phyloP scores from a whole-genome alignment of 30 jellyfish, hydroid and myxozoan genomes.

The Chrysaora quinquecirrha region DNA sequence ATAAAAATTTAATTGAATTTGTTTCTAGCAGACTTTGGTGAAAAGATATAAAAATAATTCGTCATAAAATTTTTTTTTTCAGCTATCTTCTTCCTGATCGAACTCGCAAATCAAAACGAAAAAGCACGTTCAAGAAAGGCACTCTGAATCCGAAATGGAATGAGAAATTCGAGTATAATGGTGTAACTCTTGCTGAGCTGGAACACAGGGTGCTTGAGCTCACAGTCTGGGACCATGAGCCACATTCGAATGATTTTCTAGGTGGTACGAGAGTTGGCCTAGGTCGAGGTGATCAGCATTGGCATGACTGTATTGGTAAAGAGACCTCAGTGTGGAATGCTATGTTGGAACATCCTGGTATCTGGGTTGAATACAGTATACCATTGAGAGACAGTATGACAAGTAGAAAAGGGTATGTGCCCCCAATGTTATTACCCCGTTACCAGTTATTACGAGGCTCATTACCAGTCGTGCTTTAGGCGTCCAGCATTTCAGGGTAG shows the following conservation, averaged over 20 bases:
- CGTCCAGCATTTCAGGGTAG: no score
- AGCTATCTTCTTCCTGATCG: constrained; percentile 97
- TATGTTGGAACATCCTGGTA: constrained; percentile 94
- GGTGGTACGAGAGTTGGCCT: constrained; percentile 96
- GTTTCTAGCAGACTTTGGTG: no score
- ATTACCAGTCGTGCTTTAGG: no score
- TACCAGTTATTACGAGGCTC: no score
- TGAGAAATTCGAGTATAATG: constrained; percentile 89
- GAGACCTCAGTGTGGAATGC: constrained; percentile 95
- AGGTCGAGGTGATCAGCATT: constrained; percentile 90
- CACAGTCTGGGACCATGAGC: constrained; percentile 98
- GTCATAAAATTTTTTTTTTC: no score
- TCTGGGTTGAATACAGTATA: constrained; percentile 87
- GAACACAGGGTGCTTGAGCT: constrained; percentile 89
- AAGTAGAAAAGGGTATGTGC: constrained; percentile 85
- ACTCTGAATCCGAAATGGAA: constrained; percentile 91
- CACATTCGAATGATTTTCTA: constrained; percentile 81
- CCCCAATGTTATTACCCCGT: no score
- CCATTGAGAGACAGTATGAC: constrained; percentile 98
- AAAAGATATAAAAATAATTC: no score
- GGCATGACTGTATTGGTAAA: constrained; percentile 95
- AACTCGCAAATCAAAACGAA: constrained; percentile 91
- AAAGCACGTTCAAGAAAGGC: constrained; percentile 89
- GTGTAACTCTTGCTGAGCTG: constrained; percentile 79
- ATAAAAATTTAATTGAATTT: no score